A percentile compares a stretch with the other conserved stretches of the same genome.
phyloP scores from a whole-genome alignment of 2,797 vertebrate species.

The Spinibarbus caldwelli region DNA sequence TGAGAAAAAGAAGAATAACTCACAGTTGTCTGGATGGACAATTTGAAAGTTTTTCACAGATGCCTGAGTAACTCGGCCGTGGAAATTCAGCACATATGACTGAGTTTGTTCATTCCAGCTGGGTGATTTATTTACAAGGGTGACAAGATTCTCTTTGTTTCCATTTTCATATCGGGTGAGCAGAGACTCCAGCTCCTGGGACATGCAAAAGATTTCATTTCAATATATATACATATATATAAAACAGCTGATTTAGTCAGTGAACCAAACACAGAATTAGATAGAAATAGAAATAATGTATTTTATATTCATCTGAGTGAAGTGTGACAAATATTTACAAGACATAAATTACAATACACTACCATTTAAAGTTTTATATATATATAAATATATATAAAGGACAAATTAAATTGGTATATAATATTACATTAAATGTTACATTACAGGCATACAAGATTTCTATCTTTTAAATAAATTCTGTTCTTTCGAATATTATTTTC shows the following conservation, averaged over 20 bases:
- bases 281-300: too few species aligned
- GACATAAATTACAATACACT: too few species aligned
- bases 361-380: too few species aligned
- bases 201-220: conserved; percentile 1
- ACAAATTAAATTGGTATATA: background rate
- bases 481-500: background rate
- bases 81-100: conserved; percentile 87
- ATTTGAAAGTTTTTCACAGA: conserved; percentile 95
- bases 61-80: conserved; percentile 86
- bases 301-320: background rate
- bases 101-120: conserved; percentile 85
- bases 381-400: too few species aligned
- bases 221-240: background rate
- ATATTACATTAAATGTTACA: background rate
- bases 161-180: conserved; percentile 76
- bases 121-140: conserved; percentile 85
- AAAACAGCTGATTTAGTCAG: background rate
- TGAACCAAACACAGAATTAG: background rate
- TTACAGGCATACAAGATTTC: background rate
- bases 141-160: conserved; percentile 81
- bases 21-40: conserved; percentile 84
- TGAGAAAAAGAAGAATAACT: background rate
- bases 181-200: conserved; percentile 83
- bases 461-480: background rate
- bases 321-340: background rate